These are phyloP conservation scores for Lerista edwardsae DNA, from an alignment of 2,797 vertebrate genomes.

Conservation along the genomic window DNA sequence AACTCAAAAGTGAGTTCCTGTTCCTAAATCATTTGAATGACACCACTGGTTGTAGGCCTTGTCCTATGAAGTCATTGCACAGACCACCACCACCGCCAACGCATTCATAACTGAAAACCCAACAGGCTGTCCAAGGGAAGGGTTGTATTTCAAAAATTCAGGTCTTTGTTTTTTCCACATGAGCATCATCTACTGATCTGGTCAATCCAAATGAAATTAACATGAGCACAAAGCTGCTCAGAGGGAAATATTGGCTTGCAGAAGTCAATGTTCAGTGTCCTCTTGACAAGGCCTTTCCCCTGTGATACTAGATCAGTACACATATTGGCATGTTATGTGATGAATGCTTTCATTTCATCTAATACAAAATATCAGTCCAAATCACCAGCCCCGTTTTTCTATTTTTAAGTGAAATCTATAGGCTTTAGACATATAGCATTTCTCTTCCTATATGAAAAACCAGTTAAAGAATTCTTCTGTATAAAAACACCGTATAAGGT, in stretches of 20 bases:
- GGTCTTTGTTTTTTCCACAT: accelerated
- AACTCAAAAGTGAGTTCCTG: too few relatives aligned
- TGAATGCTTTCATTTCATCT: not conserved
- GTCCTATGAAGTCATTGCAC: accelerated
- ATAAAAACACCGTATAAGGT: not conserved
- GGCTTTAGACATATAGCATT: not conserved
- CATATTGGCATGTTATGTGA: not conserved
- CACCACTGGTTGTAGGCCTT: too few relatives aligned
- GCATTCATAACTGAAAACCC: not conserved
- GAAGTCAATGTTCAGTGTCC: not conserved
- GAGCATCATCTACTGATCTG: not conserved
- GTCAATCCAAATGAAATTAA: accelerated
- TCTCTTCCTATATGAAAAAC: not conserved
- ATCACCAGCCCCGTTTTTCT: not conserved
- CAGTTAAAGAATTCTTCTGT: not conserved
- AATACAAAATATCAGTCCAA: not conserved
- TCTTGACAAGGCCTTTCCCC: not conserved
- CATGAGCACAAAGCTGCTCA: not conserved
- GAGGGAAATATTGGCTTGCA: not conserved
- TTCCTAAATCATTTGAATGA: too few relatives aligned
- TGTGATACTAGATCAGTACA: not conserved
- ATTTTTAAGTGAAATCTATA: not conserved
- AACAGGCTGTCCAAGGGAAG: accelerated
- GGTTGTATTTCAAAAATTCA: not conserved
- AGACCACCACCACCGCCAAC: too few relatives aligned